Conservation (phyloP, 2,113 vertebrate genomes). For the Ciconia stormi region DNA sequence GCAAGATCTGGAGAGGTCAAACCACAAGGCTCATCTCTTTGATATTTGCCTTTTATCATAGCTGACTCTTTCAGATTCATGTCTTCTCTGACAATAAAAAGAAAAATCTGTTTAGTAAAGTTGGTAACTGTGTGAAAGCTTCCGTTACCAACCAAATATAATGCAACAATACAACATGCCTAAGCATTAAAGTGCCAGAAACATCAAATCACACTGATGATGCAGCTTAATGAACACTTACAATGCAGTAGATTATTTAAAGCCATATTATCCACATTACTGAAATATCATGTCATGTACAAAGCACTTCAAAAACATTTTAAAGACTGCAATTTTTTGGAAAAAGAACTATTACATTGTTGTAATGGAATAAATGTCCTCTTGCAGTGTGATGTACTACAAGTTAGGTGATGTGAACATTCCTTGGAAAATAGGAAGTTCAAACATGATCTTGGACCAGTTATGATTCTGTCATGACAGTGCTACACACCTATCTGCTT, state of each 20-base stretch:
- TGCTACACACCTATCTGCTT: background rate
- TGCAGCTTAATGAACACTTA: background rate
- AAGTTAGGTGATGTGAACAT: background rate
- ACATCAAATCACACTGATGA: background rate
- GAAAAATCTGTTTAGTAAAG: background rate
- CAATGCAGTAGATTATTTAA: background rate
- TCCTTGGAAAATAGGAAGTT: slow-evolving; percentile 5
- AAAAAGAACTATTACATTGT: background rate
- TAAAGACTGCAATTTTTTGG: background rate
- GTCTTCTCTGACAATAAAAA: background rate
- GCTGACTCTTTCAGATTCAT: background rate
- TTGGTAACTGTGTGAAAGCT: background rate
- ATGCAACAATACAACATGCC: background rate
- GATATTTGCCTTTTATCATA: background rate
- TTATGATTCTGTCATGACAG: slow-evolving; percentile 25
- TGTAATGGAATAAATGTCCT: background rate
- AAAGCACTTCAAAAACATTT: background rate
- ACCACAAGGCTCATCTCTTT: background rate
- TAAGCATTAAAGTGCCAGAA: background rate
- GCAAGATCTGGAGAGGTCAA: background rate
- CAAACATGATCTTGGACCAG: background rate
- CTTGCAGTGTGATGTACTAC: background rate
- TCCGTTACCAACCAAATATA: background rate
- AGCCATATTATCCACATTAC: background rate
- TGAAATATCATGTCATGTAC: background rate